Base-by-base conservation (phyloP, 2,797 vertebrate genomes). In the Chelmon rostratus region DNA sequence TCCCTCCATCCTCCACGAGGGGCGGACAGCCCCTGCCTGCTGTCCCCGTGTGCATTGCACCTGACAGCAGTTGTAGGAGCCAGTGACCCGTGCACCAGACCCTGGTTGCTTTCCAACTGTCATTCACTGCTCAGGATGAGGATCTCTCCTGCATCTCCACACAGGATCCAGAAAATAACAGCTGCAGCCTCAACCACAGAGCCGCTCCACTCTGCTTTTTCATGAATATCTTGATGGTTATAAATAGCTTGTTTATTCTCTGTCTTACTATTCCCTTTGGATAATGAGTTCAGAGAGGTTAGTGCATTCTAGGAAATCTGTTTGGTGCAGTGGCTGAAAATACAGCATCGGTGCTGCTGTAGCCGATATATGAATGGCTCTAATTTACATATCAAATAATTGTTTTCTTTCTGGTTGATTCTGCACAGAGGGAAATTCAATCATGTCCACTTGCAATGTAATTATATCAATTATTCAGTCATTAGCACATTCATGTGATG, bases 171-270 rank as follows among this genome's bases (percentile, higher is more conserved):
- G 37, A 72, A 77, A 82, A 76, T 19, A 81, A 42, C 71, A 18
- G 21, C 68, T 53, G 42, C 61, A 16, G 15, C 49, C 47, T 56
- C 25, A 53, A 38, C 77, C 13, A 58, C 68, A 85, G 46, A 69
- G 25, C 63, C 68, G 25, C 65, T 61, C 28, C 62, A 68, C 50
- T 35, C 33, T n/a, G 23, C 38, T 69, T 67, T 62, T 66, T 75
- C 28, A 25, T 62, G 54, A 61, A 50, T 46, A 49, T 77, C 50
- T 73, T 62, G 35, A 58, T 77, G 71, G 73, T 38, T 87, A 86
- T 76, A 82, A 85, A 90, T 86, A 84, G 68, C 40, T 44, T 67
- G 25, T 78, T 88, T 73, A 58, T 76, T 73, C 70, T 63, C 37
- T 31, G n/a, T 71, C 77, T 81, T 52, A 73, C 59, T 62, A 33